These are phyloP conservation scores for Chaitophorus viminalis DNA, from an alignment of 2,888 invertebrate genomes.

Conservation along the genomic window DNA sequence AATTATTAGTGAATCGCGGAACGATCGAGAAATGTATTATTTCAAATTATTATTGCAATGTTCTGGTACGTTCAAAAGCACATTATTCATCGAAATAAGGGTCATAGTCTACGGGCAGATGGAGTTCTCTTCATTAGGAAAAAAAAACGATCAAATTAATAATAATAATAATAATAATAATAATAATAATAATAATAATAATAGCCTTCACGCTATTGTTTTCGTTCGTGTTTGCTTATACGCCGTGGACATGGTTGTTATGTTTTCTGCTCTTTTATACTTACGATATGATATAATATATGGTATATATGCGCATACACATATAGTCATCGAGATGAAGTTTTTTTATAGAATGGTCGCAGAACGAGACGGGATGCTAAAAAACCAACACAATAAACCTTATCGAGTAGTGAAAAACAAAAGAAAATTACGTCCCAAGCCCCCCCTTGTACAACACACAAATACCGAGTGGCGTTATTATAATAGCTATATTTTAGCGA, in stretches of 20 bases:
- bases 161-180: too few species aligned
- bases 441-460: too few species aligned
- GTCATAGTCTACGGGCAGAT: background rate
- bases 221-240: constrained; percentile 7
- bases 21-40: background rate
- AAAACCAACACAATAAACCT: constrained; percentile 10
- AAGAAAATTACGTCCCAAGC: too few species aligned
- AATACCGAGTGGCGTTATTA: too few species aligned
- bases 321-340: background rate
- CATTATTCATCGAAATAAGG: constrained; percentile 8
- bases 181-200: background rate
- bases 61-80: background rate
- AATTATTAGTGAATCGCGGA: background rate
- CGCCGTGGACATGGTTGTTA: background rate
- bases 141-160: too few species aligned
- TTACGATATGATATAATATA: background rate
- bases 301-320: background rate
- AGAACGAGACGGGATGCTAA: background rate
- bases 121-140: background rate
- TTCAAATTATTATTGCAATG: background rate
- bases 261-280: background rate
- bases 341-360: background rate
- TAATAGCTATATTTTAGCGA: too few species aligned
- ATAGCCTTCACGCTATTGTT: background rate
- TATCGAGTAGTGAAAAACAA: background rate